These are phyloP conservation scores for Catocala nupta DNA, from an alignment of 2,888 invertebrate species.

Conservation along the genomic window DNA sequence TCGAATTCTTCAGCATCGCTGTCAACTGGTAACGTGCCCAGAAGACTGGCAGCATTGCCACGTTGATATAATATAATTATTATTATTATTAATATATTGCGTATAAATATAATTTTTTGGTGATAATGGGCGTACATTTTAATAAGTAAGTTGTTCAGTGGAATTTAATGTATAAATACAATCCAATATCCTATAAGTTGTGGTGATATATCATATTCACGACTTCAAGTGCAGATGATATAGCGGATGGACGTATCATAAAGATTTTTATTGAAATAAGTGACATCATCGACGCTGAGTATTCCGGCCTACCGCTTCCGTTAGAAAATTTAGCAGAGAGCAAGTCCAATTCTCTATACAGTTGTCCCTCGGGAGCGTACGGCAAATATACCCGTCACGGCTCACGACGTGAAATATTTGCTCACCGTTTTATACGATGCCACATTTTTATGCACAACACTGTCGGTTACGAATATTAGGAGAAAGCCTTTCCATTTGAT, in stretches of 20 bases:
- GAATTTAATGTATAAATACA: too few relatives aligned
- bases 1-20: too few relatives aligned
- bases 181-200: too few relatives aligned
- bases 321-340: slow-evolving; percentile 21
- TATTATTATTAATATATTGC: too few relatives aligned
- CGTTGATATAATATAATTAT: too few relatives aligned
- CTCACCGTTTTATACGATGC: slow-evolving; percentile 52
- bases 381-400: slow-evolving; percentile 60
- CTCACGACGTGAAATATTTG: slow-evolving; percentile 54
- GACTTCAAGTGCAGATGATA: too few relatives aligned
- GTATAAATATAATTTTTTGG: too few relatives aligned
- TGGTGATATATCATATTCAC: too few relatives aligned
- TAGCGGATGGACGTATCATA: not conserved
- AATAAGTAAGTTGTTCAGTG: too few relatives aligned
- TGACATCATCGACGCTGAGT: not conserved
- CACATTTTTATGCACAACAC: slow-evolving; percentile 47
- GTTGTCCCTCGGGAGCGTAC: slow-evolving; percentile 49
- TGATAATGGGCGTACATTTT: too few relatives aligned
- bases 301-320: slow-evolving; percentile 33
- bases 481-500: slow-evolving; percentile 32
- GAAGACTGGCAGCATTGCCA: too few relatives aligned
- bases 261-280: not conserved
- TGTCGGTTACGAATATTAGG: slow-evolving; percentile 41
- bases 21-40: too few relatives aligned
- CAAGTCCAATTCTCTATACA: slow-evolving; percentile 41